Base-by-base conservation (phyloP, 2,888 invertebrate genomes). In the Loripinus fragilis region DNA sequence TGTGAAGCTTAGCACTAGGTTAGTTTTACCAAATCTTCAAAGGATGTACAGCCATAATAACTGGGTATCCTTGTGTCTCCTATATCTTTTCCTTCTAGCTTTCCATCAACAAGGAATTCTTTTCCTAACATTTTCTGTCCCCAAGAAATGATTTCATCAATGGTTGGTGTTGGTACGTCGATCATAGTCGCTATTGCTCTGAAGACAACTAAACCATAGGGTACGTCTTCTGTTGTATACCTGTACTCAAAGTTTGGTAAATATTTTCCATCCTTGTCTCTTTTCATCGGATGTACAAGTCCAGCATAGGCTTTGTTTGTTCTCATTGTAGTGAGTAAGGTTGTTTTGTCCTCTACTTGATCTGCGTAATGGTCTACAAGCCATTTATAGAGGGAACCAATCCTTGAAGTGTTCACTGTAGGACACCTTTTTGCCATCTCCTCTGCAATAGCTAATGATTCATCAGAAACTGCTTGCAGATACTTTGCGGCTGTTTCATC, bases 141-240 rank as follows among this genome's bases (percentile, higher is more conserved):
- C 89, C 89, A 89, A 12, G 25, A n/a, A n/a, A 89, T 74, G 48
- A 88, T 75, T 42, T 84, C 80, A 75, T 89, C 86, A 25, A 85
- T 85, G 1, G 73, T 52, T 2, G 88, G 87, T 0, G 87, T 89
- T 8, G 80, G 55, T 12, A 86, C 76, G 20, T 71, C 74, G 0
- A 77, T 77, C 38, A 86, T 52, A 2, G 74, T 48, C 1, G 86
- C 88, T 25, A 89, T 79, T 12, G 87, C 87, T n/a, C 74, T 79
- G 48, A 86, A 71, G 12, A 87, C 83, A 7, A 85, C 73, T 65
- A 89, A 55, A 12, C 86, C 88, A 68, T 79, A 85, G 1, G 88
- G 87, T 7, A 88, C 76, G 30, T 88, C 89, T 66, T 88, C 89
- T 3, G 67, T 69, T 50, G 87, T 67, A 69, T 86, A 89, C 17